phyloP scores from a whole-genome alignment of 1,140 invertebrate species.

The Drosophila hydei region DNA sequence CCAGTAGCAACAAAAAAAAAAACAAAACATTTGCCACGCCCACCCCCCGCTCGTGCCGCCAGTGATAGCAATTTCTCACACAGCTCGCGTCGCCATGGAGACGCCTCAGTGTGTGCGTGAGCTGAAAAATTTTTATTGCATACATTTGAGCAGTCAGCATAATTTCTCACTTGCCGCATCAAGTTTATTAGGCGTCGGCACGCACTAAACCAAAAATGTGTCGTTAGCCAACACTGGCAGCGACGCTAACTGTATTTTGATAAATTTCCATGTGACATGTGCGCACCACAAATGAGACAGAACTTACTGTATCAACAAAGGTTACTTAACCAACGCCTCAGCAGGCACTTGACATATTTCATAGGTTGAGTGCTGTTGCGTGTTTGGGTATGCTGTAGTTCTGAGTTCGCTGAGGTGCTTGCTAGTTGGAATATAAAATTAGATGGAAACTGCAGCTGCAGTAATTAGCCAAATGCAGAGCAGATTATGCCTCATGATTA shows the following conservation, averaged over 20 bases:
- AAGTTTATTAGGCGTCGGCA: constrained; percentile 71
- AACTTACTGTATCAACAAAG: neutral
- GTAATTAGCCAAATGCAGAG: no score
- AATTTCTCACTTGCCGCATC: constrained; percentile 75
- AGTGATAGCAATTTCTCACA: constrained; percentile 62
- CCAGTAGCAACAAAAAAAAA: no score
- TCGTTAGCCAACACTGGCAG: constrained; percentile 12
- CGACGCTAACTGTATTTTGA: constrained; percentile 29
- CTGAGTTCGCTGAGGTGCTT: no score
- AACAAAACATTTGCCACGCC: constrained; percentile 20
- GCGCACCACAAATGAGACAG: neutral
- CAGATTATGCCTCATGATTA: no score
- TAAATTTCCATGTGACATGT: constrained; percentile 20
- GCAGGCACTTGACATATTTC: neutral
- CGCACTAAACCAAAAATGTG: constrained; percentile 29
- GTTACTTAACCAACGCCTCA: neutral
- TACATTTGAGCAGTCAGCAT: constrained; percentile 78
- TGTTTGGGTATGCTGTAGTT: no score
- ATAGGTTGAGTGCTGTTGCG: neutral
- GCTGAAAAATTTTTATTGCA: constrained; percentile 83
- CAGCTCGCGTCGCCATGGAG: constrained; percentile 45
- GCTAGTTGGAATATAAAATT: no score
- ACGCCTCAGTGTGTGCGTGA: constrained; percentile 65
- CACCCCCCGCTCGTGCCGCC: neutral
- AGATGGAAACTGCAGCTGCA: no score